A percentile compares a stretch with the other conserved stretches of the same genome.
Evolutionary conservation across 2,797 vertebrate genomes (phyloP).

Genomic region (Sebastes matsubarae): DNA sequence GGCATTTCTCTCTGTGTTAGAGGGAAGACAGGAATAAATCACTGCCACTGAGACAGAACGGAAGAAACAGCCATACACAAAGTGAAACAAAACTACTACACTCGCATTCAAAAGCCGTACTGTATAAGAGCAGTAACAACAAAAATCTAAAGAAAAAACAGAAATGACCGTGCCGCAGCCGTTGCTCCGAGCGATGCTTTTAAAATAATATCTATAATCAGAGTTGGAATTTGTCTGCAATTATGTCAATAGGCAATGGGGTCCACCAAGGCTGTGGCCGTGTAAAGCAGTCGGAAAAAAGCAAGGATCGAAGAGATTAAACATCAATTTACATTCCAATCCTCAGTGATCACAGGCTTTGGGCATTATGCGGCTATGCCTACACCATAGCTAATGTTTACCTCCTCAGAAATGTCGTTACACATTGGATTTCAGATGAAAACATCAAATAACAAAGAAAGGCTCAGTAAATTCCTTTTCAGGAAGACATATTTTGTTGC

Average conservation of each 20-base stretch:
- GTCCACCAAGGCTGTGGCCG: not conserved
- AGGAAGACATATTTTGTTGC: not conserved
- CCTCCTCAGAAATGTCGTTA: not conserved
- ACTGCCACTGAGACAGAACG: not conserved
- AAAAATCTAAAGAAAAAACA: not conserved
- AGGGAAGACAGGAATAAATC: conserved; percentile 25
- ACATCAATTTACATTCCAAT: not conserved
- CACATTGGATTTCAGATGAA: not conserved
- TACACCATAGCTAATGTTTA: not conserved
- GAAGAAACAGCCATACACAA: not conserved
- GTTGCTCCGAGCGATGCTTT: not conserved
- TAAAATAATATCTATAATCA: not conserved
- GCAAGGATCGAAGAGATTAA: not conserved
- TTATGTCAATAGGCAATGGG: not conserved
- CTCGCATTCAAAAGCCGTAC: not conserved
- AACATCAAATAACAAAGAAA: not conserved
- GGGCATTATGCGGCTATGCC: not conserved
- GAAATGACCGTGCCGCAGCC: not conserved
- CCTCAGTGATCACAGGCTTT: not conserved
- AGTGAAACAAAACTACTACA: not conserved
- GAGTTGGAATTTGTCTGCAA: not conserved
- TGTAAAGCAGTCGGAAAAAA: not conserved
- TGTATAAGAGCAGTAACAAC: not conserved
- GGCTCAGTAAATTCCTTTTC: not conserved
- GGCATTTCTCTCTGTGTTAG: conserved; percentile 25